phyloP scores from a whole-genome alignment of 2,888 invertebrate genomes.

The Zonitis immaculata region DNA sequence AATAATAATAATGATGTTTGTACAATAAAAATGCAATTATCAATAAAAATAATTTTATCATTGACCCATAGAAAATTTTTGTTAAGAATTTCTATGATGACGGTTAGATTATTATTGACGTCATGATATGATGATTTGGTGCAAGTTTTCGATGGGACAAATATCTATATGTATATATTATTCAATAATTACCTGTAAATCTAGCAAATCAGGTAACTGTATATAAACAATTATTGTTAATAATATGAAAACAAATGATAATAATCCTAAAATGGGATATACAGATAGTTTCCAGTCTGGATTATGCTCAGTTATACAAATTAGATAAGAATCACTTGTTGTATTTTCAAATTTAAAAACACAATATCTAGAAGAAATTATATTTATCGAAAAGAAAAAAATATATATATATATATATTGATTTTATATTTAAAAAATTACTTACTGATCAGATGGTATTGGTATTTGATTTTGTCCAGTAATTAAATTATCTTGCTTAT shows the following conservation, averaged over 20 bases:
- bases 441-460: background rate
- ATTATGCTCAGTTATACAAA: background rate
- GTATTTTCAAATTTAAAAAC: background rate
- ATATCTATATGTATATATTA: too few relatives aligned
- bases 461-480: background rate
- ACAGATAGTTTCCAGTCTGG: background rate
- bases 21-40: too few relatives aligned
- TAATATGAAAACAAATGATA: slow-evolving; percentile 53
- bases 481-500: background rate
- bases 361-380: slow-evolving; percentile 10
- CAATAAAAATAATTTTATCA: too few relatives aligned
- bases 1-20: too few relatives aligned
- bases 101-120: too few relatives aligned
- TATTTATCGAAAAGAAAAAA: background rate
- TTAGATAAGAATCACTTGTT: background rate
- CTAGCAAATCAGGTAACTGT: slow-evolving; percentile 59
- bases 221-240: slow-evolving; percentile 58
- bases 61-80: too few relatives aligned
- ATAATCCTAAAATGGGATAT: slow-evolving; percentile 21
- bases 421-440: background rate
- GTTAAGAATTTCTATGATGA: too few relatives aligned
- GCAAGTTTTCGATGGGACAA: background rate
- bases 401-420: background rate
- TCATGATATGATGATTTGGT: too few relatives aligned
- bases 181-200: slow-evolving; percentile 44